A percentile compares a stretch with the other conserved stretches of the same genome.
Conservation (phyloP, 1,140 invertebrate genomes). For the Diachasmimorpha longicaudata region DNA sequence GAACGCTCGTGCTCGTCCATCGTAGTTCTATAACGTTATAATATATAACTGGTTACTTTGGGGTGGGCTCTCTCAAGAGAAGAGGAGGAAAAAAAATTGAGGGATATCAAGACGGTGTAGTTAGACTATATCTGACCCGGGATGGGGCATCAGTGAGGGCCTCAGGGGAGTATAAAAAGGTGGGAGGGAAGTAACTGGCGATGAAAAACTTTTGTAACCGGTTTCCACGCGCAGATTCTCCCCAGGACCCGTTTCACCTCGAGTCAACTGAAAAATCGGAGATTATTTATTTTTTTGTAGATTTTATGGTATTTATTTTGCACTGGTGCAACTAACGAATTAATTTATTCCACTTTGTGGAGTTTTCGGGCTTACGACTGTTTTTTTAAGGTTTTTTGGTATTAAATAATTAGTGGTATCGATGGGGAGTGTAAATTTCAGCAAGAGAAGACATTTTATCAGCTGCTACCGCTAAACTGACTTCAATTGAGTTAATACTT, state of each 20-base stretch:
- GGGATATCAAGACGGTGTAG: not conserved
- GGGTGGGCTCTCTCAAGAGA: not conserved
- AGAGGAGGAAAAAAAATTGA: not conserved
- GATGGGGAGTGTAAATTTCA: too few species aligned
- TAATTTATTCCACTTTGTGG: not conserved
- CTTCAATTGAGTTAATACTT: too few species aligned
- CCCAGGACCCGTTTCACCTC: slow-evolving; percentile 16
- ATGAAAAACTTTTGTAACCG: slow-evolving; percentile 26
- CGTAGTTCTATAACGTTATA: not conserved
- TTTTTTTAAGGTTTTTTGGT: not conserved
- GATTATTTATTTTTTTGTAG: not conserved
- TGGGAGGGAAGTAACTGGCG: not conserved
- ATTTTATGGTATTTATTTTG: slow-evolving; percentile 4
- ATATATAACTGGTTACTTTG: not conserved
- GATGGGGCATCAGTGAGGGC: not conserved
- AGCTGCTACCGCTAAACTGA: too few species aligned
- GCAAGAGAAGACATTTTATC: too few species aligned
- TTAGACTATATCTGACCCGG: not conserved
- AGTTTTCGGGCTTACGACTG: not conserved
- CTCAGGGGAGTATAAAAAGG: not conserved
- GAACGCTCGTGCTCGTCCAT: slow-evolving; percentile 16
- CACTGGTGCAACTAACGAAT: not conserved
- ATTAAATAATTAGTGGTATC: too few species aligned
- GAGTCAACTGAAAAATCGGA: not conserved
- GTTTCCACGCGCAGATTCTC: slow-evolving; percentile 17